Conservation (phyloP, 2,113 vertebrate species). For the Oreocharis arfaki region DNA sequence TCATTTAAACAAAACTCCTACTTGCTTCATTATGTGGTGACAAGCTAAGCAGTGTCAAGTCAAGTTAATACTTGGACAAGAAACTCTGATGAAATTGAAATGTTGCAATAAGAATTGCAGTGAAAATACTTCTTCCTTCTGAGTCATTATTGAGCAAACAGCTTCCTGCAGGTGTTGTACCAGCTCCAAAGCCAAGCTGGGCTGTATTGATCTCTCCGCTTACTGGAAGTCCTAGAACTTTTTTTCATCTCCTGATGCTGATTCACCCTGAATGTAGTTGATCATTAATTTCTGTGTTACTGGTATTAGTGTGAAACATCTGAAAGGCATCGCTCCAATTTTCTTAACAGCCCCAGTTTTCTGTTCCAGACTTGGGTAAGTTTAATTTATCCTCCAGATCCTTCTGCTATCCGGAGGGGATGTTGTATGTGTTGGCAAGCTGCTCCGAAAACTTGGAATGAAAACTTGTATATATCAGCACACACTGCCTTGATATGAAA, state of each 20-base stretch:
- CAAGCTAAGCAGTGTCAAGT: not conserved
- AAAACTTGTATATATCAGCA: not conserved
- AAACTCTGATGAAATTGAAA: not conserved
- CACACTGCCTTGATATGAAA: not conserved
- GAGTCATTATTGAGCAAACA: conserved; percentile 39
- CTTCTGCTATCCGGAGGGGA: not conserved
- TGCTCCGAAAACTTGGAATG: not conserved
- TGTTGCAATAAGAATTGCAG: conserved; percentile 24
- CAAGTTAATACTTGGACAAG: not conserved
- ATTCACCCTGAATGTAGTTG: not conserved
- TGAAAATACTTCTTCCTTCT: not conserved
- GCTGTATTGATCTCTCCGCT: not conserved
- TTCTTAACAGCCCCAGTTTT: not conserved
- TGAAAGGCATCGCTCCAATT: not conserved
- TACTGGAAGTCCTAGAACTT: not conserved
- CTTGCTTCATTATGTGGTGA: not conserved
- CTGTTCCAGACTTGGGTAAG: not conserved
- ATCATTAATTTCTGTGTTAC: not conserved
- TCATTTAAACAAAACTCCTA: not conserved
- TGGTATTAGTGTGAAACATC: not conserved
- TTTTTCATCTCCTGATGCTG: not conserved
- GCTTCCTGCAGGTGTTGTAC: not conserved
- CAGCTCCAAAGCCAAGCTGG: not conserved
- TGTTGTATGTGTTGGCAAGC: not conserved
- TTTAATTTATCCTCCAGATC: not conserved